These are phyloP conservation scores for Coreius guichenoti DNA, from an alignment of 2,797 vertebrate species.

Conservation along the genomic window DNA sequence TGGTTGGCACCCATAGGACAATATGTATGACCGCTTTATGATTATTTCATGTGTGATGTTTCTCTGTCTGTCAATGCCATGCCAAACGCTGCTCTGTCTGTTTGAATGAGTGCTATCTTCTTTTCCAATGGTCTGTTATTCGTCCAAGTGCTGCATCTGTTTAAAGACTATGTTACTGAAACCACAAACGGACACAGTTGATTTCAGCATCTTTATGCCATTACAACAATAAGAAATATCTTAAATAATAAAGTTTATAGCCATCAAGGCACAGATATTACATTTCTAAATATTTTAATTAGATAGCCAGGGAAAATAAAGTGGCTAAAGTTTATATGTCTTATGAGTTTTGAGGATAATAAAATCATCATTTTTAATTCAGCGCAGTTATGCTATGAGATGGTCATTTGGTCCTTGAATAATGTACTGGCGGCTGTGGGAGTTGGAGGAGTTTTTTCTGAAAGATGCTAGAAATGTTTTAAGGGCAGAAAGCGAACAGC, in stretches of 20 bases:
- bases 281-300: not conserved
- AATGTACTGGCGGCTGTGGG: not conserved
- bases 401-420: not conserved
- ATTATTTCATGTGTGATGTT: not conserved
- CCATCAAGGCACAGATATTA: not conserved
- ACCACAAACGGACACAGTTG: not conserved
- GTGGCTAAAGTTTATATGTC: not conserved
- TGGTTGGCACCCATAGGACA: not conserved
- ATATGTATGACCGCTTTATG: not conserved
- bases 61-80: not conserved
- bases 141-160: not conserved
- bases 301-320: not conserved
- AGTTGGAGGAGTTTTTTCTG: not conserved
- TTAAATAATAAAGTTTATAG: not conserved
- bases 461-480: not conserved
- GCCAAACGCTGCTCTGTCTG: not conserved
- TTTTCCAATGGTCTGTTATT: not conserved
- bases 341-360: not conserved
- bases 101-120: not conserved
- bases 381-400: not conserved
- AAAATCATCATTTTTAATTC: not conserved
- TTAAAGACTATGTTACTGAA: not conserved
- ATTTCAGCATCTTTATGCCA: not conserved
- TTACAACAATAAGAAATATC: not conserved
- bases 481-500: not conserved